Evolutionary conservation across 2,888 invertebrate genomes (phyloP), one percentile per base, ranked within the genome.

Genomic region (Napeogenes sylphis): DNA sequence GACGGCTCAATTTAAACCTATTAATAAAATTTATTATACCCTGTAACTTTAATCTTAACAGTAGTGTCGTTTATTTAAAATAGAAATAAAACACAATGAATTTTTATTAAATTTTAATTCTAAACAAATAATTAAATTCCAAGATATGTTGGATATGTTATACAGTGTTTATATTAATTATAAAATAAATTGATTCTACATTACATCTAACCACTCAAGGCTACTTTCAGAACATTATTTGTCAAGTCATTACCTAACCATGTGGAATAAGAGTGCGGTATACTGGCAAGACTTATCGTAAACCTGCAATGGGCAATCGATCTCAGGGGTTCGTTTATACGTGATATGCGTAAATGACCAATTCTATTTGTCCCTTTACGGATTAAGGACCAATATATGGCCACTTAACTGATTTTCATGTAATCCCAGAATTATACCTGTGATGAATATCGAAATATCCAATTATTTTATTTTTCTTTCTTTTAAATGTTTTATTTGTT

Each of bases 331-430:
- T 69, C 68, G 66, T 67, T 68, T 61, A 65, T 69, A 82, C 79
- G 81, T 81, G 84, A 79, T 77, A 68, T 66, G 75, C 72, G 70
- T 79, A 70, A 74, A 75, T 72, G 69, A 68, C 62, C 71, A 61
- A 68, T 66, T 68, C 61, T 64, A 61, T 66, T 63, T 66, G 68
- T 69, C 64, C 68, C 62, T 69, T 69, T 68, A 62, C 62, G 62
- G 58, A 33, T 57, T 59, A 62, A 47, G 59, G 60, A 62, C 51
- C 58, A 58, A 60, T 58, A 61, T 64, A 61, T 63, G 57, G 61
- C 42, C 64, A 62, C 66, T 68, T 66, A 68, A 61, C 58, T 55
- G 59, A 62, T 58, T 66, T 62, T 60, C 55, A 59, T 47, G 46
- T 61, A 45, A 45, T 45, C 58, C 38, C 45, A 53, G 45, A 62